Evolutionary conservation across 2,888 invertebrate species (phyloP).

Genomic region (Catonia carolina): DNA sequence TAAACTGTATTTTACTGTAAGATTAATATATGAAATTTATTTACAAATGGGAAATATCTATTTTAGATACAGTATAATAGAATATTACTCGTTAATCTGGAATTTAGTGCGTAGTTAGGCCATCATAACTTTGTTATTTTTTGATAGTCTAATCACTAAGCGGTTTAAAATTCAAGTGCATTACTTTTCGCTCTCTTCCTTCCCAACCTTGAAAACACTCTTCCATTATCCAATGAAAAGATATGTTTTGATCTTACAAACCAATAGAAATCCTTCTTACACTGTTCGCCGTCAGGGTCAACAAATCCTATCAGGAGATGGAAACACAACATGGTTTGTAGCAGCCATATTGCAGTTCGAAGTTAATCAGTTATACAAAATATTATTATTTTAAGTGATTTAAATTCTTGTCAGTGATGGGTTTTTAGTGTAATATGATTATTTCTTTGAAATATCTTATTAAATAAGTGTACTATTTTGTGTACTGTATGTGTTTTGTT

Average conservation of each 20-base stretch:
- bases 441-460: background rate
- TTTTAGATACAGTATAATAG: too few species aligned
- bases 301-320: conserved; percentile 27
- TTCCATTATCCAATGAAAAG: conserved; percentile 23
- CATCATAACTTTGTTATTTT: too few species aligned
- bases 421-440: background rate
- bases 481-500: background rate
- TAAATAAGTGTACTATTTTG: background rate
- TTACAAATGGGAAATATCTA: too few species aligned
- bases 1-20: too few species aligned
- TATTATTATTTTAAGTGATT: background rate
- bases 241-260: conserved; percentile 24
- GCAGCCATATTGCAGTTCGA: conserved; percentile 27
- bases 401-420: conserved; percentile 3
- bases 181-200: conserved; percentile 22
- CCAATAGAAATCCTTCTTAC: conserved; percentile 24
- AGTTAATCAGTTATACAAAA: conserved; percentile 10
- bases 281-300: conserved; percentile 27
- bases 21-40: too few species aligned
- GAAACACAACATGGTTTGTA: conserved; percentile 23
- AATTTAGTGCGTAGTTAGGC: too few species aligned
- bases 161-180: too few species aligned
- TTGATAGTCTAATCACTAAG: too few species aligned
- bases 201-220: conserved; percentile 26
- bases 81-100: too few species aligned